Percentiles rank a stretch among this genome's conserved stretches.
Evolutionary conservation across 2,888 invertebrate genomes (phyloP).

Genomic region (Artemia sinica): DNA sequence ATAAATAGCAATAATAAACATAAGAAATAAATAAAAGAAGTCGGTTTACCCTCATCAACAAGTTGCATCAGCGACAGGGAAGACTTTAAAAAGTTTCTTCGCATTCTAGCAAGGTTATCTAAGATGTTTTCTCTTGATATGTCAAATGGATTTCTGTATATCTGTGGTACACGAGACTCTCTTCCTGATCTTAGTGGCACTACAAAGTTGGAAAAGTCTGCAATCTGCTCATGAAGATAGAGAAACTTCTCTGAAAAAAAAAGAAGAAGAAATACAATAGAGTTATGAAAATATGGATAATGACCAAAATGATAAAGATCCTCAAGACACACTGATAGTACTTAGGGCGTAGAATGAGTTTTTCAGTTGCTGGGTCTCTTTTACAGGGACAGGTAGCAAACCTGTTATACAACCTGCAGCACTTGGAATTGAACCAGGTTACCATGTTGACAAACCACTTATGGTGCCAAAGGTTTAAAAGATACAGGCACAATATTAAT

Average conservation of each 20-base stretch:
- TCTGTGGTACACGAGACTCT: conserved; percentile 41
- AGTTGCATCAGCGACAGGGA: conserved; percentile 53
- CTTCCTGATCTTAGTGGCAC: conserved; percentile 31
- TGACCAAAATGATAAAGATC: not conserved
- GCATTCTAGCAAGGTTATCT: conserved; percentile 84
- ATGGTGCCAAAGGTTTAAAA: no score
- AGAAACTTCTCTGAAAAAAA: conserved; percentile 50
- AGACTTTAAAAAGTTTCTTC: conserved; percentile 74
- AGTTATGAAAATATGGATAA: not conserved
- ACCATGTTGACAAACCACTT: no score
- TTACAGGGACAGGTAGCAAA: no score
- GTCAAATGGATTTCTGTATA: conserved; percentile 86
- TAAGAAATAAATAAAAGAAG: no score
- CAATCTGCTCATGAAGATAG: conserved; percentile 61
- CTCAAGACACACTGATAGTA: no score
- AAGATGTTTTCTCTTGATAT: conserved; percentile 71
- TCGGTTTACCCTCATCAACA: conserved; percentile 47
- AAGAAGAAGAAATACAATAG: not conserved
- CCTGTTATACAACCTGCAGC: no score
- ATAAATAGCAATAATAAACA: no score
- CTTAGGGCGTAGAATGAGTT: no score
- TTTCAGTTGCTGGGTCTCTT: no score
- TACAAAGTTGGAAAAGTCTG: conserved; percentile 63
- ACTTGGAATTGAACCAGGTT: no score
- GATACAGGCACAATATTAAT: no score